Evolutionary conservation across 2,797 vertebrate species (phyloP).

Genomic region (Morelia viridis): DNA sequence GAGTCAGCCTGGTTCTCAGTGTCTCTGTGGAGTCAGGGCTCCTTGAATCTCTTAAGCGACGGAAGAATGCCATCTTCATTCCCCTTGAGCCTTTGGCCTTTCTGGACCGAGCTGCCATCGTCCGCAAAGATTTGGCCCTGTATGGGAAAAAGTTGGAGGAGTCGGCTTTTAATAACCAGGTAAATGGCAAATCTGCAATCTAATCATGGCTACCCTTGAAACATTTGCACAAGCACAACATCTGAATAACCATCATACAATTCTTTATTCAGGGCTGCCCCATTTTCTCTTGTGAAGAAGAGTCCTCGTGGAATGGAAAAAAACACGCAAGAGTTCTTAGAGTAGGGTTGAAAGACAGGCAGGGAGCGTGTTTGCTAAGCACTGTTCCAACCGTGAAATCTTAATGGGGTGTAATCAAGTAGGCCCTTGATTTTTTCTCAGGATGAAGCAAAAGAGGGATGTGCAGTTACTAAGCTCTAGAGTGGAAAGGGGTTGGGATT

Average conservation of each 20-base stretch:
- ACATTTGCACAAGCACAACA: neutral
- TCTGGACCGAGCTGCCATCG: conserved; percentile 76
- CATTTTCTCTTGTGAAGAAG: neutral
- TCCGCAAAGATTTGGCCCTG: conserved; percentile 78
- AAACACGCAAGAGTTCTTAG: neutral
- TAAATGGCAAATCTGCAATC: conserved; percentile 18
- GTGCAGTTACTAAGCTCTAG: too few species aligned
- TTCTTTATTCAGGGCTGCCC: too few species aligned
- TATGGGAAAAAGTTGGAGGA: conserved; percentile 89
- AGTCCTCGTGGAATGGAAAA: neutral
- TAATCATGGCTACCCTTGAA: neutral
- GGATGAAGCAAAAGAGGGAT: neutral
- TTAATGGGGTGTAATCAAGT: neutral
- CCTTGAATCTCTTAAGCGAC: conserved; percentile 73
- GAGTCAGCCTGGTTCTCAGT: conserved; percentile 82
- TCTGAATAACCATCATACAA: neutral
- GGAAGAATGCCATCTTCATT: conserved; percentile 64
- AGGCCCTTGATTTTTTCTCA: neutral
- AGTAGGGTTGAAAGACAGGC: neutral
- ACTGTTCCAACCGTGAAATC: neutral
- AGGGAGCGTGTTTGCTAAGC: too few species aligned
- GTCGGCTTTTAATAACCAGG: conserved; percentile 90
- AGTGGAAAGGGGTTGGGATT: too few species aligned
- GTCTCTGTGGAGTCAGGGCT: conserved; percentile 71
- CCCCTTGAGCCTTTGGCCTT: conserved; percentile 76